These are phyloP conservation scores for Thyatira batis DNA, from an alignment of 2,888 invertebrate species.

Conservation along the genomic window DNA sequence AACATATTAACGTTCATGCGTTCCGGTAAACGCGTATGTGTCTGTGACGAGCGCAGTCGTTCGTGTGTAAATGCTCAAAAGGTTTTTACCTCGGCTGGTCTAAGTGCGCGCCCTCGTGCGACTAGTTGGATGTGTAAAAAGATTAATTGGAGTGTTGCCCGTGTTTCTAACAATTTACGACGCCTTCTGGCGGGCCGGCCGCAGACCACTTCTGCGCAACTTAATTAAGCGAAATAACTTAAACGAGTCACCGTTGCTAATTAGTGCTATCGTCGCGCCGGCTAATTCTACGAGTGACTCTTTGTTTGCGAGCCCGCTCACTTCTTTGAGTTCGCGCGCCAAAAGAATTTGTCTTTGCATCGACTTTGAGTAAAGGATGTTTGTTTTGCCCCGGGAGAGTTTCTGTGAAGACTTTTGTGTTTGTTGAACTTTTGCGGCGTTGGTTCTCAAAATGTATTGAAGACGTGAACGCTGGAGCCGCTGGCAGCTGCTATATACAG, in stretches of 20 bases:
- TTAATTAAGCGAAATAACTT: conserved; percentile 82
- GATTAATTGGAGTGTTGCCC: conserved; percentile 81
- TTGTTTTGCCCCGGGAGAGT: conserved; percentile 65
- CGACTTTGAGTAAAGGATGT: conserved; percentile 74
- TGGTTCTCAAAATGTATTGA: conserved; percentile 29
- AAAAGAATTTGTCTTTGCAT: conserved; percentile 80
- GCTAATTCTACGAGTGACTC: conserved; percentile 78
- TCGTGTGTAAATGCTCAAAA: conserved; percentile 60
- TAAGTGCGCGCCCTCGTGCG: conserved; percentile 72
- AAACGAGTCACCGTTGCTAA: conserved; percentile 80
- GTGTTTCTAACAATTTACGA: conserved; percentile 76
- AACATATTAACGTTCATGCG: not conserved
- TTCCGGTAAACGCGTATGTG: conserved; percentile 7
- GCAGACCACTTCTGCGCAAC: conserved; percentile 80
- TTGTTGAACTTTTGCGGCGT: conserved; percentile 51
- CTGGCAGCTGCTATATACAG: conserved; percentile 6
- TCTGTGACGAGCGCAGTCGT: conserved; percentile 25
- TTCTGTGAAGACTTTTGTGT: conserved; percentile 55
- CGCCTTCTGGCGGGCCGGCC: conserved; percentile 75
- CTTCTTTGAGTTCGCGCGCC: conserved; percentile 76
- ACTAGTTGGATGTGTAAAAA: conserved; percentile 81
- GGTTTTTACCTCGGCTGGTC: conserved; percentile 60
- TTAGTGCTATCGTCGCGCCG: conserved; percentile 73
- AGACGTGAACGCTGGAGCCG: conserved; percentile 29
- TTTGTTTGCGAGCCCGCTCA: conserved; percentile 70